Evolutionary conservation across 2,113 vertebrate genomes (phyloP).

Genomic region (Phalacrocorax pelagicus): DNA sequence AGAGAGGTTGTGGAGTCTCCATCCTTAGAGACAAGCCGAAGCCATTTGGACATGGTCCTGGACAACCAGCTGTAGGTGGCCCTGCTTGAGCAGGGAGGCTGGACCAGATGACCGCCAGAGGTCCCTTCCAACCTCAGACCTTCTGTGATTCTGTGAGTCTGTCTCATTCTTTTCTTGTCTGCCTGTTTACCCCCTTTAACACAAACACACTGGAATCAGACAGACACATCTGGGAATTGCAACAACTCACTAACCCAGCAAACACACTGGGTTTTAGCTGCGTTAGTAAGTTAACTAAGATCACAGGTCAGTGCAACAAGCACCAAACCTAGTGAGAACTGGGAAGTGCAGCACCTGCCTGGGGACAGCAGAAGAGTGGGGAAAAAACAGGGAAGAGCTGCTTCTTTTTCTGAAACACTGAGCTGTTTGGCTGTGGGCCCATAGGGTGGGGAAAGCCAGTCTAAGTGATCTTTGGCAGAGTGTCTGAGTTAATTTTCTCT

Average conservation of each 20-base stretch:
- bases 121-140: neutral
- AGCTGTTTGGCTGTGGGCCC: neutral
- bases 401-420: neutral
- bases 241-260: neutral
- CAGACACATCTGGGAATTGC: neutral
- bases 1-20: neutral
- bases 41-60: neutral
- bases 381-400: neutral
- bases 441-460: neutral
- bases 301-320: neutral
- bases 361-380: neutral
- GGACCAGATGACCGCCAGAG: neutral
- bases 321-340: neutral
- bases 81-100: neutral
- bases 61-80: neutral
- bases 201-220: neutral
- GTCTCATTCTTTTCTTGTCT: neutral
- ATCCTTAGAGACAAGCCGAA: neutral
- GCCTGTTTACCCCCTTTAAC: neutral
- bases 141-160: neutral
- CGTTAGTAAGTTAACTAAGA: neutral
- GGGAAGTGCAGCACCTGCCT: neutral
- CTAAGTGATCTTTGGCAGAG: neutral
- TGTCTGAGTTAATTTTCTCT: neutral
- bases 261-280: neutral